These are phyloP conservation scores for Charadrius vociferus DNA, from an alignment of 2,113 vertebrate species.

Conservation along the genomic window DNA sequence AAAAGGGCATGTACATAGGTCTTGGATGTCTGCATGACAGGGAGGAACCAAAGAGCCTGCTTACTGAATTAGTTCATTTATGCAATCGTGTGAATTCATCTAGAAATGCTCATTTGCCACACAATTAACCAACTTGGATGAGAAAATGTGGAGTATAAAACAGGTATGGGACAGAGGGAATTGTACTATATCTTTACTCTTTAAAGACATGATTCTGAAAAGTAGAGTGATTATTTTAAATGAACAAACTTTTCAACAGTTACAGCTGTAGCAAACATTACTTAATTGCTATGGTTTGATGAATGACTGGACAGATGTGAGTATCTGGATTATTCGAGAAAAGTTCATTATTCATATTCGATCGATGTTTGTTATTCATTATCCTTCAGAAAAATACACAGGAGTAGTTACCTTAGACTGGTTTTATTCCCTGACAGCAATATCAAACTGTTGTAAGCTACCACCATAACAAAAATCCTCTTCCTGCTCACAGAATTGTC, in stretches of 20 bases:
- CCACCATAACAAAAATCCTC: background rate
- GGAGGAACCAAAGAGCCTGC: background rate
- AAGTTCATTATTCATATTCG: background rate
- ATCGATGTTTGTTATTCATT: background rate
- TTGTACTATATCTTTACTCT: background rate
- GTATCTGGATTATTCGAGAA: background rate
- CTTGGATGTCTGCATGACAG: background rate
- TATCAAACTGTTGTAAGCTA: background rate
- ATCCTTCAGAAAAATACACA: background rate
- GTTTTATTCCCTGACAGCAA: background rate
- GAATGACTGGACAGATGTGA: background rate
- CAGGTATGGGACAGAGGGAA: background rate
- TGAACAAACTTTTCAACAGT: background rate
- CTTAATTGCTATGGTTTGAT: background rate
- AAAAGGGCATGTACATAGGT: fast-evolving
- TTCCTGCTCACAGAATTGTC: background rate
- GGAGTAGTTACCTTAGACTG: background rate
- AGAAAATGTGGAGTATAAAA: background rate
- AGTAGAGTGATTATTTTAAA: background rate
- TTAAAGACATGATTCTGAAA: background rate
- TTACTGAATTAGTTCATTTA: background rate
- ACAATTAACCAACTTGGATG: background rate
- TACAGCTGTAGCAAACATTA: background rate
- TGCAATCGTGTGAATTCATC: background rate
- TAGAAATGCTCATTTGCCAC: background rate